A percentile compares a stretch with the other conserved stretches of the same genome.
phyloP scores from a whole-genome alignment of 2,797 vertebrate species.

The Poeciliopsis presidionis region DNA sequence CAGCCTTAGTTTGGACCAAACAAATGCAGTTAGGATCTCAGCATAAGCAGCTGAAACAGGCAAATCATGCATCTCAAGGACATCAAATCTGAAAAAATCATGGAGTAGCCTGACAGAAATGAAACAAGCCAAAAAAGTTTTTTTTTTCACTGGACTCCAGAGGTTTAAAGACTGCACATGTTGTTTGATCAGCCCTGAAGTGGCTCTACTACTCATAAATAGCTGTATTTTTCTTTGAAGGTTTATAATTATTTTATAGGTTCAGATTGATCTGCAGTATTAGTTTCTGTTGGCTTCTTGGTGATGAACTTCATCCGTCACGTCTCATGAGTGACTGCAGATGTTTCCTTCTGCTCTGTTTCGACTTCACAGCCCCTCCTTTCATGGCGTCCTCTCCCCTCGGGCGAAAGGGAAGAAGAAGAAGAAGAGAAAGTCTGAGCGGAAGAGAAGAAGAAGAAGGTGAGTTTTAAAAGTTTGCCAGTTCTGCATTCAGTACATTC shows the following conservation, averaged over 20 bases:
- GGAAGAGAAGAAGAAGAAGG: slow-evolving; percentile 92
- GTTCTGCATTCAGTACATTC: neutral
- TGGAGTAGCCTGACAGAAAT: neutral
- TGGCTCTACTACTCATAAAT: neutral
- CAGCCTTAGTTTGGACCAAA: neutral
- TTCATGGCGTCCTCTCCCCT: slow-evolving; percentile 70
- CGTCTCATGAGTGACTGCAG: neutral
- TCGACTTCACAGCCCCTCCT: slow-evolving; percentile 70
- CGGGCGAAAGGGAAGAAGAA: slow-evolving; percentile 89
- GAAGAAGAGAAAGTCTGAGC: slow-evolving; percentile 93
- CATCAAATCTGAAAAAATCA: neutral
- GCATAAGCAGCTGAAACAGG: neutral
- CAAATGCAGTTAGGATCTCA: neutral
- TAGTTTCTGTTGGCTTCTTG: neutral
- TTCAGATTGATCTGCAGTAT: neutral
- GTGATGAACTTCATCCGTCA: slow-evolving; percentile 4
- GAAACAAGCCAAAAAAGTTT: neutral
- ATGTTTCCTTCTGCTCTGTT: slow-evolving; percentile 9
- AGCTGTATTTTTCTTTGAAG: neutral
- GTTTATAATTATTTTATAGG: neutral
- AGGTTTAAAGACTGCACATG: neutral
- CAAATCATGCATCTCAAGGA: neutral
- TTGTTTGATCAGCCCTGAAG: neutral
- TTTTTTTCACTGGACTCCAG: neutral
- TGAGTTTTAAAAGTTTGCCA: slow-evolving; percentile 56